A percentile compares a stretch with the other conserved stretches of the same genome.
Evolutionary conservation across 1,140 invertebrate genomes (phyloP).

Genomic region (Lasioglossum baleicum): DNA sequence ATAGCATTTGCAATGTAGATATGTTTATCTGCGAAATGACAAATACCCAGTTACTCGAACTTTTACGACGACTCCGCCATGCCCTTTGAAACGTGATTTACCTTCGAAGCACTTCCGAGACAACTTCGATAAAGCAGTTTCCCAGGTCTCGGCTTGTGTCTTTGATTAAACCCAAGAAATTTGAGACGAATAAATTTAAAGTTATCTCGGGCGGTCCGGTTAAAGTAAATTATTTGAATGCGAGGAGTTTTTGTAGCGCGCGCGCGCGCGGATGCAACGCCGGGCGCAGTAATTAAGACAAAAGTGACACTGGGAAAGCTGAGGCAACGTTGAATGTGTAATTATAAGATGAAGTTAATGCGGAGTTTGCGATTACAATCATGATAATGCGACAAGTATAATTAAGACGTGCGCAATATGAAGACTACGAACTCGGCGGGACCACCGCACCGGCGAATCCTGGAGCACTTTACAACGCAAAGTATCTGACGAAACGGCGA

Average conservation of each 20-base stretch:
- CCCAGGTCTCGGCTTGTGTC: too few relatives aligned
- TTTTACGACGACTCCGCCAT: neutral
- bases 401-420: neutral
- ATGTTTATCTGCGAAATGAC: too few relatives aligned
- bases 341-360: conserved; percentile 2
- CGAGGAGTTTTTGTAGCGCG: neutral
- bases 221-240: conserved; percentile 3
- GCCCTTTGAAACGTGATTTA: neutral
- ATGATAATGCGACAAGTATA: neutral
- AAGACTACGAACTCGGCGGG: neutral
- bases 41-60: neutral
- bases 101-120: neutral
- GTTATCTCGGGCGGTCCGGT: neutral
- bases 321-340: neutral
- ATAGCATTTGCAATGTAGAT: too few relatives aligned
- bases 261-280: neutral
- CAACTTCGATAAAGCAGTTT: neutral
- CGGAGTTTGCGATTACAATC: conserved; percentile 1
- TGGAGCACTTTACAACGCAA: too few relatives aligned
- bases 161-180: neutral
- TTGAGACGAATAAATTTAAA: conserved; percentile 15
- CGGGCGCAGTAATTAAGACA: conserved; percentile 12
- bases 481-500: neutral
- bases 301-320: neutral
- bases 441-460: too few relatives aligned